Evolutionary conservation across 2,888 invertebrate species (phyloP), one percentile per base, ranked within the genome.

Genomic region (Drosophila mayaguana): DNA sequence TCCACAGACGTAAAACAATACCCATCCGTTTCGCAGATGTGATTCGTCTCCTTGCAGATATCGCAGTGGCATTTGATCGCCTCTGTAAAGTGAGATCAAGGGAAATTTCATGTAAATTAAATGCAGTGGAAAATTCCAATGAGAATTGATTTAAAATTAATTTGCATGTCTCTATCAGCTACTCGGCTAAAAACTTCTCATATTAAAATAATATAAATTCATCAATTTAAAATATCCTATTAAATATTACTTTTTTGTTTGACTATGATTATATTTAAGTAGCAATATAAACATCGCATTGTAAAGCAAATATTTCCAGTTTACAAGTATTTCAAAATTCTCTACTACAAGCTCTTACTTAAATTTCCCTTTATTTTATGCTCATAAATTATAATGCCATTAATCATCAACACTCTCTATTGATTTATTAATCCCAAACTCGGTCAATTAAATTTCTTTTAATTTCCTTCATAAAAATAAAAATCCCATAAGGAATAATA

Each of bases 1-100:
- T 95, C 95, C 72, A 96, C 96, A 63, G 97, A 96, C 4, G 97
- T 96, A 90, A 96, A 97, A 92, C 98, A 98, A 91, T 95, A 96
- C 48, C 98, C 98, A 93, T 97, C 97, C 6, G 98, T 98, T 92
- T 95, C 96, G 93, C 98, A 98, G 38, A 97, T 97, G 90, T 95
- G 94, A 92, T 97, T 97, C 60, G 94, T 94, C 16, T 95, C 95
- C 77, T 94, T 93, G 90, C 96, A 96, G 88, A 96, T 95, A 91
- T 97, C 96, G 94, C 97, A 98, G 93, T 96, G 96, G 93, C 98
- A 98, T 93, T 96, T 96, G 88, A 97, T 93, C 9, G 72, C 75
- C 83, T 87, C 92, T 92, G 61, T 7, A 60, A 54, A 5, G 4
- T 3, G 38, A 53, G 5, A 28, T 38, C 7, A 40, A 11, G 11